phyloP scores from a whole-genome alignment of 2,113 vertebrate genomes.

The Vulpes ferrilata region DNA sequence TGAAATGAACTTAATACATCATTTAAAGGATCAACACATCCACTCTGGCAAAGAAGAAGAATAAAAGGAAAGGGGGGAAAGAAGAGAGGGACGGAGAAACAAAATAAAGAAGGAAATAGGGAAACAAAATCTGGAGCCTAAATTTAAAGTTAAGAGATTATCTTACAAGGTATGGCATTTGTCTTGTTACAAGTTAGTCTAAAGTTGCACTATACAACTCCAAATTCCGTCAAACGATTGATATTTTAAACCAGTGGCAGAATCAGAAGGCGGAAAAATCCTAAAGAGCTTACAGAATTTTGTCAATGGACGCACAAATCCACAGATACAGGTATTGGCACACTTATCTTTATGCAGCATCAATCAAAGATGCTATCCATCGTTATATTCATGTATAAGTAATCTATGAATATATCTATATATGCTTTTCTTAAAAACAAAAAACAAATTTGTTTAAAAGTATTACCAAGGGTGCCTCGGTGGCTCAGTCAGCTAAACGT shows the following conservation, averaged over 20 bases:
- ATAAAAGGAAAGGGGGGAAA: not conserved
- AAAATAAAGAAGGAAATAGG: constrained; percentile 17
- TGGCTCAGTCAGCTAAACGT: too few relatives aligned
- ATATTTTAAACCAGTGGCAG: constrained; percentile 2
- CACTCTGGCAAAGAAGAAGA: not conserved
- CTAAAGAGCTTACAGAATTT: not conserved
- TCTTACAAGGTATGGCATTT: not conserved
- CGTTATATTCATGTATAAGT: not conserved
- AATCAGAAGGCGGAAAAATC: not conserved
- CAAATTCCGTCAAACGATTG: not conserved
- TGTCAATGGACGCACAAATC: not conserved
- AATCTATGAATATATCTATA: not conserved
- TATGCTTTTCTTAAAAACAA: not conserved
- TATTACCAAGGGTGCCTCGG: not conserved
- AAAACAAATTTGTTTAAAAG: not conserved
- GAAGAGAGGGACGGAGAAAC: not conserved
- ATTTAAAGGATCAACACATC: constrained; percentile 17
- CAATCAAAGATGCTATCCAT: not conserved
- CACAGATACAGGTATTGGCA: not conserved
- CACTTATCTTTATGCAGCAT: not conserved
- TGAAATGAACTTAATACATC: not conserved
- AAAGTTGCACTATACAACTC: not conserved
- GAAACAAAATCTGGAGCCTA: not conserved
- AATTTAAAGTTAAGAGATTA: not conserved
- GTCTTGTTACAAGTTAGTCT: not conserved